Conservation (phyloP, 2,113 vertebrate genomes). For the Hyla sarda region DNA sequence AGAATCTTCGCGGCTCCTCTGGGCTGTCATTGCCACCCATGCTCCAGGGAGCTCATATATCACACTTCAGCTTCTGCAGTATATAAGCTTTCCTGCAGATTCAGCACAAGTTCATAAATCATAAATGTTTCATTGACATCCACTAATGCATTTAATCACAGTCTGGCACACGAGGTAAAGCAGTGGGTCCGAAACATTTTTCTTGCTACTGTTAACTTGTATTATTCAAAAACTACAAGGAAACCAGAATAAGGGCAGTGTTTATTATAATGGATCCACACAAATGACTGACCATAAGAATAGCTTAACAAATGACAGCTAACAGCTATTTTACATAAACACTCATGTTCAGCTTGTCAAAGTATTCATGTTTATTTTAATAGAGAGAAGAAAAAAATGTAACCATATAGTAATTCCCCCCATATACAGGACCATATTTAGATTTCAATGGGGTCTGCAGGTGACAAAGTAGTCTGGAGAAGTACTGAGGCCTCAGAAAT, state of each 20-base stretch:
- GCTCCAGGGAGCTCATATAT: conserved; percentile 17
- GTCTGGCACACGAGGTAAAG: background rate
- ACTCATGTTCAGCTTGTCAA: too few species aligned
- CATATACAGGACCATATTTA: too few species aligned
- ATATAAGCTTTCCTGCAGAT: conserved; percentile 25
- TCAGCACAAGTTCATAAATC: conserved; percentile 48
- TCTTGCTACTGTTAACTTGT: conserved; percentile 10
- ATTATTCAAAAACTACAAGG: background rate
- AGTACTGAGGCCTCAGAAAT: too few species aligned
- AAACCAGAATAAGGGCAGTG: background rate
- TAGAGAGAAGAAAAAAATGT: too few species aligned
- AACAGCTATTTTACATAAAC: background rate
- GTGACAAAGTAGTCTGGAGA: too few species aligned
- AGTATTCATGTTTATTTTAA: background rate
- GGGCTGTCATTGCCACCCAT: background rate
- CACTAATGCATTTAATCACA: conserved; percentile 19
- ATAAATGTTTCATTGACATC: conserved; percentile 19
- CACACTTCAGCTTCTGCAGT: background rate
- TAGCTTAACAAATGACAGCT: background rate
- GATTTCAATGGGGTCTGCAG: too few species aligned
- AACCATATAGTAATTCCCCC: too few species aligned
- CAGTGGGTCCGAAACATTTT: background rate
- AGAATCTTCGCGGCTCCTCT: background rate
- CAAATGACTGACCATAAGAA: background rate
- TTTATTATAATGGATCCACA: background rate